Base-by-base conservation (phyloP, 2,888 invertebrate species). In the Alloscopus bannaensis region DNA sequence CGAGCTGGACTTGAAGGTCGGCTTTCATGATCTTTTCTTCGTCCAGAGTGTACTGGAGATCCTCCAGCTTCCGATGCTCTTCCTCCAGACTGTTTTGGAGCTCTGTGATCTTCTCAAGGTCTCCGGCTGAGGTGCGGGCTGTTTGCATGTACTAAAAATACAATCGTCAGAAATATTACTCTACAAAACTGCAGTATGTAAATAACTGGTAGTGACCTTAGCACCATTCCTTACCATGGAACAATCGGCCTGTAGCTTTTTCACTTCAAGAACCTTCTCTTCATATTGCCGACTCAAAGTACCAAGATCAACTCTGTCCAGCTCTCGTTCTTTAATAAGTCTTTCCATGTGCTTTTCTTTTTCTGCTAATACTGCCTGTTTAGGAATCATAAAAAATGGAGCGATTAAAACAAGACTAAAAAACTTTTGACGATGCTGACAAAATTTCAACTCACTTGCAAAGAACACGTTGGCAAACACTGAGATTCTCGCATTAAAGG, bases 341-440 rank as follows among this genome's bases (percentile, higher is more conserved):
- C 95, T 94, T 87, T 98, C 97, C 87, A 99, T 93, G 87, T 98
- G 97, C 84, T 94, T 94, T 87, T 98, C 96, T 88, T 98, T 98
- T 89, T 98, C 98, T 87, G 94, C 93, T 78, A 98, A 90, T 36
- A 95, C 91, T 88, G 97, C 96, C 97, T 98, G 88, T 75, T 8
- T 6, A 8, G 3, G 8, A 62, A 62, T 45, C 3, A 26, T 4
- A 62, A 0, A 80, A 71, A 59, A 70, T 45, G 47, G 6, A n/a
- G n/a, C n/a, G 16, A 47, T 45, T 45, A 45, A n/a, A 26, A 66
- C 40, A 50, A 20, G 31, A 22, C 24, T 29, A 13, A 1, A 36
- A 36, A 36, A 8, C 36, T 36, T 8, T 8, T 36, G 36, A 36
- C 6, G 13, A 36, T 13, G 36, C 6, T 8, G 20, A 52, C 3